Evolutionary conservation across 2,888 invertebrate genomes (phyloP), one percentile per base, ranked within the genome.

Genomic region (Stenodema calcarata): DNA sequence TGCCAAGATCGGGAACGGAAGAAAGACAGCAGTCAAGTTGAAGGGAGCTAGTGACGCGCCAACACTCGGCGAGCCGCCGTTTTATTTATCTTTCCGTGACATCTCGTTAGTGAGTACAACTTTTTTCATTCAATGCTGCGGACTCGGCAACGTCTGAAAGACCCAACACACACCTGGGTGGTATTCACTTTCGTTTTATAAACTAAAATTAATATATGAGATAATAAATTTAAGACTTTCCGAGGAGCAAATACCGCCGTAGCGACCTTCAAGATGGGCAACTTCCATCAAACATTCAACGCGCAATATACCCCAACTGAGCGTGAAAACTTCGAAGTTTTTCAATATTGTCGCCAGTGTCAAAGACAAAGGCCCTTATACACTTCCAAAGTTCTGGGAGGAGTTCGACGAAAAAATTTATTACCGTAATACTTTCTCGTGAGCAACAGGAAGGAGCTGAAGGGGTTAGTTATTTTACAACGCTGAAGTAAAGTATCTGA

Each of bases 21-120:
- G 27, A 81, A 82, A 69, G 69, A 62, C 62, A 82, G 82, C 69
- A 82, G 82, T 69, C 82, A 41, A 41, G 30, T 69, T 54, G 69
- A 82, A 47, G 30, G 30, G 62, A 69, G 81, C 28, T 81, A 62
- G 16, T 54, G 82, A 62, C 69, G 69, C 18, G 82, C 44, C n/a
- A 42, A 73, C 44, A 44, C 27, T 78, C 41, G 2, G 44, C 44
- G 41, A 41, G 14, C 16, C 16, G 14, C 16, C 41, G 27, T 18
- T 41, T 27, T 78, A 44, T 78, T 78, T 78, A 78, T 78, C 78
- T 78, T 76, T 23, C 47, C 44, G 44, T 78, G 3, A 78, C 78
- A 78, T 44, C 44, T 78, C 27, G 44, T 78, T 78, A 27, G 12
- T 7, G 18, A 23, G 23, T 62, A 23, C 35, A 35, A 35, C 2